Conservation (phyloP, 37 sponge, comb jelly and placozoan genomes). For the Bolinopsis microptera region DNA sequence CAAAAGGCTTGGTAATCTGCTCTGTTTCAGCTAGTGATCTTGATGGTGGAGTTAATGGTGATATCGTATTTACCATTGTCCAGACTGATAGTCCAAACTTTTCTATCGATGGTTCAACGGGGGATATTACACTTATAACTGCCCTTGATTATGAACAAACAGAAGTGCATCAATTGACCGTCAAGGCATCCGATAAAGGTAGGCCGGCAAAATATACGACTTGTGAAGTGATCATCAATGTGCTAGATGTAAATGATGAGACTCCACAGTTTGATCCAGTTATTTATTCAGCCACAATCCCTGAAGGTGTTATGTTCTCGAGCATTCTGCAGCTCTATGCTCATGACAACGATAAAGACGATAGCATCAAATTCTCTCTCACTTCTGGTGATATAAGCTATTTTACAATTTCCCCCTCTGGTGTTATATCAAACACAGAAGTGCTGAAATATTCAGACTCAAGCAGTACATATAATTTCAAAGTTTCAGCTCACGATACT, state of each 20-base stretch:
- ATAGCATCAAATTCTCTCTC: not conserved
- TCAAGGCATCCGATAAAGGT: not conserved
- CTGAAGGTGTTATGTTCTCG: not conserved
- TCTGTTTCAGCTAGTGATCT: slow-evolving; percentile 36
- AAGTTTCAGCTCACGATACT: not conserved
- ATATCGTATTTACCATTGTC: not conserved
- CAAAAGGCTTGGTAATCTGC: not conserved
- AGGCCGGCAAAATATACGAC: not conserved
- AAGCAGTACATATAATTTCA: not conserved
- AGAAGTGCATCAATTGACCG: not conserved
- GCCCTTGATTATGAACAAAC: slow-evolving; percentile 25
- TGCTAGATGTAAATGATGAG: slow-evolving; percentile 13
- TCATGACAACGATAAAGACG: not conserved
- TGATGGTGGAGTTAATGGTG: slow-evolving; percentile 10
- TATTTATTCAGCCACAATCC: not conserved
- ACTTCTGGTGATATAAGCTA: not conserved
- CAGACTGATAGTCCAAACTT: not conserved
- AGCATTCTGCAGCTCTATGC: not conserved
- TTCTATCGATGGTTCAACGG: not conserved
- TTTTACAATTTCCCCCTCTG: not conserved
- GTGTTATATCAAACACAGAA: not conserved
- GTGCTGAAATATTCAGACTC: not conserved
- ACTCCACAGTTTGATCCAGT: not conserved
- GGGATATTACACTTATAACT: not conserved
- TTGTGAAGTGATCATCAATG: not conserved